phyloP scores from a whole-genome alignment of 2,113 vertebrate genomes.

The Lagenorhynchus albirostris region DNA sequence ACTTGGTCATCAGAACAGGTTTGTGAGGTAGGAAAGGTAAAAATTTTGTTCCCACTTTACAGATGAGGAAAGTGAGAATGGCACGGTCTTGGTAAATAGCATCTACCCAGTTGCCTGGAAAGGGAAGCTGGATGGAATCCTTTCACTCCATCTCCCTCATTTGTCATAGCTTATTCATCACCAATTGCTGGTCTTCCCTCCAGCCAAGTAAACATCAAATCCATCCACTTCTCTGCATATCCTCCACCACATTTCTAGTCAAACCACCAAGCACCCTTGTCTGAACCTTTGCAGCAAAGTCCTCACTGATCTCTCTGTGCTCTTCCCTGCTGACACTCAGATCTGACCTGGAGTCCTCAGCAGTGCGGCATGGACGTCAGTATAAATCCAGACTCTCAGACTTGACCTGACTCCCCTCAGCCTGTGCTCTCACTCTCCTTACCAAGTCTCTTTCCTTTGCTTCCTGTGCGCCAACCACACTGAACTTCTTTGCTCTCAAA shows the following conservation, averaged over 20 bases:
- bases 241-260: background rate
- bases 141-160: background rate
- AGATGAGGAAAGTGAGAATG: background rate
- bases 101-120: background rate
- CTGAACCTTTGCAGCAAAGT: background rate
- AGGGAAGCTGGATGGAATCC: background rate
- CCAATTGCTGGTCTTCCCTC: background rate
- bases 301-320: rapidly evolving
- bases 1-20: background rate
- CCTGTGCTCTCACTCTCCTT: background rate
- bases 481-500: background rate
- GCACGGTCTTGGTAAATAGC: background rate
- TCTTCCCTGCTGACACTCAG: background rate
- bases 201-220: background rate
- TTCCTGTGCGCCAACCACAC: background rate
- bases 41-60: background rate
- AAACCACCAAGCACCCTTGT: background rate
- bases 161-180: background rate
- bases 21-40: background rate
- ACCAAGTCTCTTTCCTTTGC: background rate
- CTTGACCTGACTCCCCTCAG: background rate
- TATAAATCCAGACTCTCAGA: background rate
- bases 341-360: too few species aligned
- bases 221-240: background rate
- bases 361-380: rapidly evolving